phyloP scores from a whole-genome alignment of 2,113 vertebrate species.

The Piprites chloris region DNA sequence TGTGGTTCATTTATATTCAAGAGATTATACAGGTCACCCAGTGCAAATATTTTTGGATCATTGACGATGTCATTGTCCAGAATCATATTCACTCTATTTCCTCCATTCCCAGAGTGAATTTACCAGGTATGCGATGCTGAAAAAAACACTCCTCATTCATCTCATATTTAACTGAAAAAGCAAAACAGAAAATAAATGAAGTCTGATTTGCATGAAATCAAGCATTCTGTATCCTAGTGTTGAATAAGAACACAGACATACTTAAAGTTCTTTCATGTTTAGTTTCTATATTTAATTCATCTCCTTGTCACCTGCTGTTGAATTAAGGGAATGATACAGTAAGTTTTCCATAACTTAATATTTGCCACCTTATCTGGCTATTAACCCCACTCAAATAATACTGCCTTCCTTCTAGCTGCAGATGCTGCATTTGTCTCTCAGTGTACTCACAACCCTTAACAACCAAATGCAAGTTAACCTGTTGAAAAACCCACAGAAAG shows the following conservation, averaged over 20 bases:
- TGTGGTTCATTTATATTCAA: constrained; percentile 54
- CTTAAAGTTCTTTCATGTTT: not conserved
- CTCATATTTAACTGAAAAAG: constrained; percentile 27
- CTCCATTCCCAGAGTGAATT: constrained; percentile 21
- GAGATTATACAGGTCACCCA: constrained; percentile 34
- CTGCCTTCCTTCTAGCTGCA: not conserved
- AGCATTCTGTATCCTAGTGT: constrained; percentile 21
- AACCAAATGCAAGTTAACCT: not conserved
- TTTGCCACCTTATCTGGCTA: not conserved
- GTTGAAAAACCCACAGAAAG: not conserved
- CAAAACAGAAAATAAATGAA: constrained; percentile 17
- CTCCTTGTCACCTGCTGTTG: constrained; percentile 2
- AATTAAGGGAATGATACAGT: not conserved
- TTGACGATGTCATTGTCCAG: constrained; percentile 1
- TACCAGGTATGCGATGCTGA: not conserved
- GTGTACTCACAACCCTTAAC: not conserved
- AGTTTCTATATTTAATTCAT: constrained; percentile 30
- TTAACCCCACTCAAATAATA: not conserved
- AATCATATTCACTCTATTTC: constrained; percentile 35
- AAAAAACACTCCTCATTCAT: not conserved
- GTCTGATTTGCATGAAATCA: constrained; percentile 57
- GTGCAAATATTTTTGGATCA: constrained; percentile 58
- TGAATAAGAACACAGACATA: constrained; percentile 28
- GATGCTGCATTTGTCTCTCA: not conserved
- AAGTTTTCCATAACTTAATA: not conserved